Evolutionary conservation across 2,113 vertebrate species (phyloP).

Genomic region (Hippocampus barbouri): DNA sequence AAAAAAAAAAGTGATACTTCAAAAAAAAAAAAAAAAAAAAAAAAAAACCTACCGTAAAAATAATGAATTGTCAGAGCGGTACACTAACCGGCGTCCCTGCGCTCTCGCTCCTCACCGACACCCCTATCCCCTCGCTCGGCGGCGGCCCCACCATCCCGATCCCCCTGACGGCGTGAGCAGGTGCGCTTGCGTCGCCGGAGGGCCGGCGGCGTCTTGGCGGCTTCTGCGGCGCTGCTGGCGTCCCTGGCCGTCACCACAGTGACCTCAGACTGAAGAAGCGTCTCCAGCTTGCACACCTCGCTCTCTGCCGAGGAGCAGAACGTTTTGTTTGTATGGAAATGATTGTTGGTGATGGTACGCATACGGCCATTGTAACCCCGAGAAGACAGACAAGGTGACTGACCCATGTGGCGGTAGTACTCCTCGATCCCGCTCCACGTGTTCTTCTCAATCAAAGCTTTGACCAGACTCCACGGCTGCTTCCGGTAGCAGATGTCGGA

Average conservation of each 20-base stretch:
- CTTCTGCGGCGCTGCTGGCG: slow-evolving; percentile 61
- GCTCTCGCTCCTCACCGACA: slow-evolving; percentile 51
- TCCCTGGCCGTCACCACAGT: slow-evolving; percentile 76
- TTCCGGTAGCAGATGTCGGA: slow-evolving; percentile 90
- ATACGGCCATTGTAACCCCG: too few relatives aligned
- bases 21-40: background rate
- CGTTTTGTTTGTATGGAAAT: background rate
- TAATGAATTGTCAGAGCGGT: background rate
- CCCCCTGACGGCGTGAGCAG: slow-evolving; percentile 75
- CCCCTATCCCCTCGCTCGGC: slow-evolving; percentile 66
- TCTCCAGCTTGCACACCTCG: slow-evolving; percentile 83
- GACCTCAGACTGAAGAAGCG: slow-evolving; percentile 78
- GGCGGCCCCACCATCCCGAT: slow-evolving; percentile 59
- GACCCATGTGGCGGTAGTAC: slow-evolving; percentile 86
- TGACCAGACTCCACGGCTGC: slow-evolving; percentile 90
- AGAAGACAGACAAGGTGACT: slow-evolving; percentile 11
- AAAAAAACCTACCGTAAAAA: background rate
- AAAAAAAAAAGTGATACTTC: background rate
- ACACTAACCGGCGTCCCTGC: slow-evolving; percentile 62
- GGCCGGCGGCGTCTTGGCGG: slow-evolving; percentile 63
- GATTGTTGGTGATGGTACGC: background rate
- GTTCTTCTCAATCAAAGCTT: slow-evolving; percentile 86
- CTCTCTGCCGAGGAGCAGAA: slow-evolving; percentile 61
- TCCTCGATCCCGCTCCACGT: slow-evolving; percentile 88
- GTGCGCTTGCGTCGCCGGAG: slow-evolving; percentile 81